These are phyloP conservation scores for Agapornis canus DNA, from an alignment of 2,797 vertebrate genomes.

Conservation along the genomic window DNA sequence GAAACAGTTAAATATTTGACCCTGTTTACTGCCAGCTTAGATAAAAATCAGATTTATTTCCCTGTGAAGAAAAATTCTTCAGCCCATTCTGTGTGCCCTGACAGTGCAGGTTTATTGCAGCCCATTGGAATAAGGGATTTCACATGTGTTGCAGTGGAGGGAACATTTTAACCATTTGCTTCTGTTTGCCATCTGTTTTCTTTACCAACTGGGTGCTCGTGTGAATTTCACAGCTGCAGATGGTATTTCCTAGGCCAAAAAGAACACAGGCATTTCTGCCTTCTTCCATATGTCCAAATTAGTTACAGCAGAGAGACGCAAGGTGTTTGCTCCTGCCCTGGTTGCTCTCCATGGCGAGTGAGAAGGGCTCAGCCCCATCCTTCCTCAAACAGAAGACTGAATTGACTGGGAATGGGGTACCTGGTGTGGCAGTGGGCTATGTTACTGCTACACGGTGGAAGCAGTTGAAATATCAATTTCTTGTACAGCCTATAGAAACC, in stretches of 20 bases:
- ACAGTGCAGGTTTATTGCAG: slow-evolving; percentile 27
- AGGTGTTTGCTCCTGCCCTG: not conserved
- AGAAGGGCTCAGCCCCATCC: not conserved
- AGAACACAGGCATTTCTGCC: not conserved
- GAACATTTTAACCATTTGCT: slow-evolving; percentile 51
- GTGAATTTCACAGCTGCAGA: slow-evolving; percentile 33
- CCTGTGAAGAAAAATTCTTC: slow-evolving; percentile 35
- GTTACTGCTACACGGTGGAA: not conserved
- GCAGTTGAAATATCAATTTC: not conserved
- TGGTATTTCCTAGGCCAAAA: not conserved
- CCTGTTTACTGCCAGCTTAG: slow-evolving; percentile 60
- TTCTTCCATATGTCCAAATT: not conserved
- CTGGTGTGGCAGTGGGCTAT: not conserved
- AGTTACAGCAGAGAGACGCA: not conserved
- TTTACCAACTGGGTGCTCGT: not conserved
- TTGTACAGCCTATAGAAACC: not conserved
- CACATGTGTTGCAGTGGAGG: not conserved
- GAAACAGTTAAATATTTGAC: slow-evolving; percentile 64
- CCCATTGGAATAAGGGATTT: slow-evolving; percentile 22
- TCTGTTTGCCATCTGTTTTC: slow-evolving; percentile 54
- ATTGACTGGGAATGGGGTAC: not conserved
- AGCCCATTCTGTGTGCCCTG: not conserved
- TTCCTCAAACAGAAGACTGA: not conserved
- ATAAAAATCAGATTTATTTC: slow-evolving; percentile 62
- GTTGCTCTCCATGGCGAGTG: not conserved